These are phyloP conservation scores for Caenorhabditis parvicauda DNA, from an alignment of 2,888 invertebrate genomes.

Conservation along the genomic window DNA sequence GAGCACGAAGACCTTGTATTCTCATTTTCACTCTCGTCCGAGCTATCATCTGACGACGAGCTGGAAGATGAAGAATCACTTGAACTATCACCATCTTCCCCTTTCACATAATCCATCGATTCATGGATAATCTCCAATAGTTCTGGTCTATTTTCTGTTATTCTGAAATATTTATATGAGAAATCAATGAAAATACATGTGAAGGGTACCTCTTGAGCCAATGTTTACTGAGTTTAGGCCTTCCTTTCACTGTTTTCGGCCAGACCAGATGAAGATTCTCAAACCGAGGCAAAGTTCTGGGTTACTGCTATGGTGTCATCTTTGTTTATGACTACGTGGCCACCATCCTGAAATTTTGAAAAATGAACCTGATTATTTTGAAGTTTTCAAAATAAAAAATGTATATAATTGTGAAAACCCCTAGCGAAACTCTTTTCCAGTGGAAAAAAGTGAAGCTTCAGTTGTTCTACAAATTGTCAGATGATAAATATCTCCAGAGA, in stretches of 20 bases:
- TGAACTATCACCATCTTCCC: constrained; percentile 16
- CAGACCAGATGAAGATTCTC: constrained; percentile 86
- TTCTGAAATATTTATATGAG: constrained; percentile 13
- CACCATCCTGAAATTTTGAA: constrained; percentile 96
- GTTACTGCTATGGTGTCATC: constrained; percentile 95
- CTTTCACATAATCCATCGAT: constrained; percentile 5
- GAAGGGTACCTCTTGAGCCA: constrained; percentile 69
- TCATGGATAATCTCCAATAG: constrained; percentile 28
- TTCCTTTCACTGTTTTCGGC: constrained; percentile 73
- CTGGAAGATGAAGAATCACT: constrained; percentile 32
- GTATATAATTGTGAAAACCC: too few species aligned
- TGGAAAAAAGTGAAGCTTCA: too few species aligned
- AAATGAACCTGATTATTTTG: not conserved
- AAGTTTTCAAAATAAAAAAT: constrained; percentile 69
- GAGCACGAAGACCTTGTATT: too few species aligned
- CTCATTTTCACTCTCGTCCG: too few species aligned
- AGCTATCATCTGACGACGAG: constrained; percentile 25
- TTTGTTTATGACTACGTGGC: constrained; percentile 96
- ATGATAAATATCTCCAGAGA: too few species aligned
- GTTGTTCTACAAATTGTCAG: too few species aligned
- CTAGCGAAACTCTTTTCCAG: too few species aligned
- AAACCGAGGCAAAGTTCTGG: constrained; percentile 87
- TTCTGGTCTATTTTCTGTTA: constrained; percentile 38
- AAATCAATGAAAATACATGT: not conserved
- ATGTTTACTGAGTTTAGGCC: constrained; percentile 90